Evolutionary conservation across 2,888 invertebrate genomes (phyloP), one percentile per base, ranked within the genome.

Genomic region (Tortrix viridana): DNA sequence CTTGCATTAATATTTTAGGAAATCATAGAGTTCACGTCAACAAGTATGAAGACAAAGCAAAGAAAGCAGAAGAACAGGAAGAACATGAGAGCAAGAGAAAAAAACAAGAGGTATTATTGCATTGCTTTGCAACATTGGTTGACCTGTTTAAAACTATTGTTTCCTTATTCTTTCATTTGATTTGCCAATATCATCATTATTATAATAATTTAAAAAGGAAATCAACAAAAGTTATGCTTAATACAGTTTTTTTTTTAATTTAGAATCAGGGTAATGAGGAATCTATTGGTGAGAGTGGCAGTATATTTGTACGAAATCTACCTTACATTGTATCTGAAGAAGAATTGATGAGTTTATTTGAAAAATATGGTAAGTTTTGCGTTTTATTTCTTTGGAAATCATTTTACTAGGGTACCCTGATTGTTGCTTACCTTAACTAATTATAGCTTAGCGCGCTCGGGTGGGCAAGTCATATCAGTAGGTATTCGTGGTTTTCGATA

Each of bases 251-350:
- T 32, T 32, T 32, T 32, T 3, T 5, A 26, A 9, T 9, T 48
- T 37, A 63, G 63, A 53, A 53, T 38, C 44, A 57, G 20, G 50
- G 56, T 73, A 93, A 94, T 75, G 96, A 96, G 83, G 97, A 97
- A 81, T 94, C 93, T 69, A 96, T 97, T 65, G 96, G 95, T 0
- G 97, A 97, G 80, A 98, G 98, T 69, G 99, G 99, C 1, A 94
- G 96, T 71, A 96, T 99, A 75, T 99, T 98, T 92, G 93, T 98
- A 1, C 93, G 99, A 66, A 99, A 99, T 92, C 93, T 99, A 63
- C 93, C 98, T 0, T 99, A 98, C 79, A 94, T 95, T 2, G 94
- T 96, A 6, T 96, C 95, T 0, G 98, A 98, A 84, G 95, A 96
- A 65, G 97, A 98, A 76, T 81, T 99, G 41, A 95, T 96, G 72